Evolutionary conservation across 2,888 invertebrate genomes (phyloP).

Genomic region (Agriopis aurantiaria): DNA sequence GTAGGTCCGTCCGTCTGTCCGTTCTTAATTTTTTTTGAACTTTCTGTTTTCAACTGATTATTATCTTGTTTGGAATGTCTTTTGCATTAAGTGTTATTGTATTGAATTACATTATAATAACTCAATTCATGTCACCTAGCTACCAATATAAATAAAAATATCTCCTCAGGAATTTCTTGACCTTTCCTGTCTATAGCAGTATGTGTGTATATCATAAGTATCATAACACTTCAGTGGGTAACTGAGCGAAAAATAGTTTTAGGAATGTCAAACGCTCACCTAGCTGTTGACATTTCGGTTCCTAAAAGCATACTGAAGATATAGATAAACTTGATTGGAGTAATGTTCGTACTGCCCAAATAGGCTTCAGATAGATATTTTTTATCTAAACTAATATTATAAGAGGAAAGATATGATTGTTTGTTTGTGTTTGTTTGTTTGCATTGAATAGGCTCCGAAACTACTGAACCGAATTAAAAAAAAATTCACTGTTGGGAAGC

Average conservation of each 20-base stretch:
- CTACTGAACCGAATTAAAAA: too few relatives aligned
- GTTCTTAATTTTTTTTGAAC: too few relatives aligned
- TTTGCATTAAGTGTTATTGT: too few relatives aligned
- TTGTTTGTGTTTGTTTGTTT: too few relatives aligned
- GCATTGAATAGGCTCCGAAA: too few relatives aligned
- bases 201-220: neutral
- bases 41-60: too few relatives aligned
- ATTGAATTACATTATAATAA: too few relatives aligned
- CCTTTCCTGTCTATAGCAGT: neutral
- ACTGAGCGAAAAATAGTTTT: conserved; percentile 41
- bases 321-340: conserved; percentile 3
- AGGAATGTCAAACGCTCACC: conserved; percentile 40
- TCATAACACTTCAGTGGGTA: neutral
- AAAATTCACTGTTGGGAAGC: too few relatives aligned
- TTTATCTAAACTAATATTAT: neutral
- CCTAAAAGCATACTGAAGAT: conserved; percentile 3
- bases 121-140: too few relatives aligned
- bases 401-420: neutral
- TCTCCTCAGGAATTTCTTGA: neutral
- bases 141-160: too few relatives aligned
- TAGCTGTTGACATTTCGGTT: conserved; percentile 40
- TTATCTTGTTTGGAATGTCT: too few relatives aligned
- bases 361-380: neutral
- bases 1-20: too few relatives aligned
- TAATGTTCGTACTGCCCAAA: neutral